Conservation (phyloP, 2,888 invertebrate species). For the Itoplectis maculator region DNA sequence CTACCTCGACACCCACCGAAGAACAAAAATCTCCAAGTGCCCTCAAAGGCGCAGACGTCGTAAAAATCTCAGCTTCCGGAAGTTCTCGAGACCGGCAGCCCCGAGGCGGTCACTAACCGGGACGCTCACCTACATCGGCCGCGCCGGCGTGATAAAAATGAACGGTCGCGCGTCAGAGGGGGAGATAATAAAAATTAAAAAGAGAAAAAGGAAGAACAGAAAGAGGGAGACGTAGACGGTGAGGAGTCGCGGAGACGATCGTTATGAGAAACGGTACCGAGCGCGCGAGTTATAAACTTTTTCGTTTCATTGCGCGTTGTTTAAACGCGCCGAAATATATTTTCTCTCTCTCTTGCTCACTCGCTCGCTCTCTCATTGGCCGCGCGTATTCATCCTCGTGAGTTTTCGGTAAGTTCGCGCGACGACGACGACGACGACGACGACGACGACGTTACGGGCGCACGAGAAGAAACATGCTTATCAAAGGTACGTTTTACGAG, state of each 20-base stretch:
- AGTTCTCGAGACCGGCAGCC: neutral
- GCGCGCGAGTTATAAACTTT: conserved; percentile 4
- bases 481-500: conserved; percentile 63
- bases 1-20: neutral
- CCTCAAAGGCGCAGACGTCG: no score
- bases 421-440: no score
- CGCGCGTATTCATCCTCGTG: neutral
- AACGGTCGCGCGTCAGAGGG: neutral
- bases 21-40: neutral
- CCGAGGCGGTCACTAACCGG: conserved; percentile 23
- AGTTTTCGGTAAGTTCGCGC: conserved; percentile 12
- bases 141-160: neutral
- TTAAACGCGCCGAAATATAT: conserved; percentile 11
- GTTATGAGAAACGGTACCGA: conserved; percentile 29
- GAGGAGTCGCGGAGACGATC: conserved; percentile 17
- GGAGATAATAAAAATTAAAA: conserved; percentile 6
- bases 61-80: neutral
- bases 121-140: conserved; percentile 23
- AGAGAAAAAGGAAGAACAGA: neutral
- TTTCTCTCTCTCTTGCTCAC: neutral
- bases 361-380: no score
- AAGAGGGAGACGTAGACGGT: no score
- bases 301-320: conserved; percentile 25
- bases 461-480: conserved; percentile 47
- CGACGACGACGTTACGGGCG: conserved; percentile 19